phyloP scores from a whole-genome alignment of 2,113 vertebrate genomes.

The Catharus bicknelli region DNA sequence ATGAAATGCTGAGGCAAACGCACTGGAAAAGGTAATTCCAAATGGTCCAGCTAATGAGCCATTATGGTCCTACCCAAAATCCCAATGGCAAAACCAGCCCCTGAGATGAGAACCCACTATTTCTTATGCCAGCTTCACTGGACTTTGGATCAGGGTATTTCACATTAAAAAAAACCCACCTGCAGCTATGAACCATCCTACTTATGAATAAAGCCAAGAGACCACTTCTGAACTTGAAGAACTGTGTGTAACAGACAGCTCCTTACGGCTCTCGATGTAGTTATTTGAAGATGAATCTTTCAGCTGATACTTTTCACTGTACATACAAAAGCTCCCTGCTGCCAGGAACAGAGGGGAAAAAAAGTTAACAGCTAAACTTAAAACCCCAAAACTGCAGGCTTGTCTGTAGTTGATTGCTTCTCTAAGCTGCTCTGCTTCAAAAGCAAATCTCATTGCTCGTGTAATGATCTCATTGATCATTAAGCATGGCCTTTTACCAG shows the following conservation, averaged over 20 bases:
- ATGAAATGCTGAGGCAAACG: neutral
- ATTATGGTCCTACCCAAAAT: neutral
- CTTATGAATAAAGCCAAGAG: neutral
- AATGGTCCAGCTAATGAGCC: neutral
- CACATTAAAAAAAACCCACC: neutral
- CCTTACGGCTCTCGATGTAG: neutral
- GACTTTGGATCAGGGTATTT: neutral
- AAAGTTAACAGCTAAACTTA: neutral
- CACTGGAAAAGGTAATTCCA: neutral
- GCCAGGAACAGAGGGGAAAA: neutral
- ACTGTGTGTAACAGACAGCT: neutral
- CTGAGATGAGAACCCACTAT: neutral
- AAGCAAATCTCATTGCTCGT: neutral
- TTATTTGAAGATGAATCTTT: neutral
- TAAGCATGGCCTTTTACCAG: neutral
- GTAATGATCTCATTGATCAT: conserved; percentile 16
- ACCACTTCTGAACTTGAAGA: neutral
- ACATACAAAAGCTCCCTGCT: neutral
- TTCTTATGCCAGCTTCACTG: neutral
- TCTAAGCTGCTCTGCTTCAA: conserved; percentile 10
- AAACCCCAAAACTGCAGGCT: neutral
- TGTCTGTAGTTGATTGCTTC: neutral
- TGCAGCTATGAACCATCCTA: neutral
- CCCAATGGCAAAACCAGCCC: neutral
- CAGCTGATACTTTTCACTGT: neutral